These are phyloP conservation scores for Planiliza haematocheilus DNA, from an alignment of 2,113 vertebrate genomes.

Conservation along the genomic window DNA sequence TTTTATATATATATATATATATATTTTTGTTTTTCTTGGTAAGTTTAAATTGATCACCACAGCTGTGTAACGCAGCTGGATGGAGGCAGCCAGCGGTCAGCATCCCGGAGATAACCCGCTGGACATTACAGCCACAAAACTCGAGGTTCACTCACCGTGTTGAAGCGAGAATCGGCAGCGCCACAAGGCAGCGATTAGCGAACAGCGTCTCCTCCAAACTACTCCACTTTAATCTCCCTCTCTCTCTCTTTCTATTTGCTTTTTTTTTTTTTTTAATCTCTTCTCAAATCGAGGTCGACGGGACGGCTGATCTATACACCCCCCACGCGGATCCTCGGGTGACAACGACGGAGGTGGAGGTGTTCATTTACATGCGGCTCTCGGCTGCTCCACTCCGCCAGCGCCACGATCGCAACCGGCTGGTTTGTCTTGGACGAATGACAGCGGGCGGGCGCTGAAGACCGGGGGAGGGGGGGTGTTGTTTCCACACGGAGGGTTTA, in stretches of 20 bases:
- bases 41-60: background rate
- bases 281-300: background rate
- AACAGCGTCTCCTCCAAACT: constrained; percentile 43
- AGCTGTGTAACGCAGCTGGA: constrained; percentile 15
- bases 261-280: background rate
- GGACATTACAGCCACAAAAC: constrained; percentile 38
- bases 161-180: constrained; percentile 42
- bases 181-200: constrained; percentile 36
- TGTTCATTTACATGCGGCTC: constrained; percentile 75
- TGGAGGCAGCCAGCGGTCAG: constrained; percentile 8
- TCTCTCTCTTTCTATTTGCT: background rate
- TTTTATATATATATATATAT: too few species aligned
- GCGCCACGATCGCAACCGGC: too few species aligned
- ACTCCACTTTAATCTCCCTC: constrained; percentile 39
- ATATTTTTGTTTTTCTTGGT: too few species aligned
- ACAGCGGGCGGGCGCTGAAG: too few species aligned
- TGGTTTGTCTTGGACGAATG: constrained; percentile 75
- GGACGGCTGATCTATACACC: too few species aligned
- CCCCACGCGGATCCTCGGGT: constrained; percentile 65
- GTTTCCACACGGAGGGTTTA: constrained; percentile 80
- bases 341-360: constrained; percentile 48
- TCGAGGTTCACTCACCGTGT: constrained; percentile 75
- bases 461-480: constrained; percentile 46
- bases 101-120: constrained; percentile 7
- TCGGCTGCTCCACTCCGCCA: constrained; percentile 75